Conservation (phyloP, 1,140 invertebrate genomes). For the Aphelenchoides besseyi region DNA sequence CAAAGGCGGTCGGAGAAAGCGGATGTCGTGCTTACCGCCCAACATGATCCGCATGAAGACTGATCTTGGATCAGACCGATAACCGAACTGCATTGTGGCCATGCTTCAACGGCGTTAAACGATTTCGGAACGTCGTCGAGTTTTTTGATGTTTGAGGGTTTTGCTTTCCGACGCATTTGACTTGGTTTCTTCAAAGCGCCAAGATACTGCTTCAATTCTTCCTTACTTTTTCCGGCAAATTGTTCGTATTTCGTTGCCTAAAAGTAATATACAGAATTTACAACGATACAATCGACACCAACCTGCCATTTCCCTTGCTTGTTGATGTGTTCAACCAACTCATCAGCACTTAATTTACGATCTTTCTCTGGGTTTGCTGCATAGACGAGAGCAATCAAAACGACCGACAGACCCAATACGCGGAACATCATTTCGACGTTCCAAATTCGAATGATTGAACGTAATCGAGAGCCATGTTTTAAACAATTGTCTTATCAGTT, state of each 20-base stretch:
- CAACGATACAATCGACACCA: background rate
- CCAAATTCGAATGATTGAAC: background rate
- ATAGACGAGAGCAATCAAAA: background rate
- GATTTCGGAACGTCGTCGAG: background rate
- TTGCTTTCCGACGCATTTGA: background rate
- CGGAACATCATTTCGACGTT: conserved; percentile 9
- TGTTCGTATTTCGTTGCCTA: background rate
- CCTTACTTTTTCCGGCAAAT: background rate
- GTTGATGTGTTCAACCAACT: conserved; percentile 8
- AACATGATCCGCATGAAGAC: conserved; percentile 11
- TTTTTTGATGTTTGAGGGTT: background rate
- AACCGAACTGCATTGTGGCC: conserved; percentile 11
- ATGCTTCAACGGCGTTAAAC: conserved; percentile 5
- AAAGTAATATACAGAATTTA: background rate
- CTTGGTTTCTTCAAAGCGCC: background rate
- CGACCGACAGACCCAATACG: background rate
- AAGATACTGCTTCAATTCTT: background rate
- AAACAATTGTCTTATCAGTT: background rate
- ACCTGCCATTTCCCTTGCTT: conserved; percentile 9
- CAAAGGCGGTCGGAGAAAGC: conserved; percentile 86
- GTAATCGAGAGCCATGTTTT: background rate
- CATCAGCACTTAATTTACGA: background rate
- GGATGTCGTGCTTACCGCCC: conserved; percentile 65
- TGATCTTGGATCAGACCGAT: conserved; percentile 17
- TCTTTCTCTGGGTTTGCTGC: background rate